Conservation (phyloP, 2,797 vertebrate species). For the Kryptolebias ocellatus region DNA sequence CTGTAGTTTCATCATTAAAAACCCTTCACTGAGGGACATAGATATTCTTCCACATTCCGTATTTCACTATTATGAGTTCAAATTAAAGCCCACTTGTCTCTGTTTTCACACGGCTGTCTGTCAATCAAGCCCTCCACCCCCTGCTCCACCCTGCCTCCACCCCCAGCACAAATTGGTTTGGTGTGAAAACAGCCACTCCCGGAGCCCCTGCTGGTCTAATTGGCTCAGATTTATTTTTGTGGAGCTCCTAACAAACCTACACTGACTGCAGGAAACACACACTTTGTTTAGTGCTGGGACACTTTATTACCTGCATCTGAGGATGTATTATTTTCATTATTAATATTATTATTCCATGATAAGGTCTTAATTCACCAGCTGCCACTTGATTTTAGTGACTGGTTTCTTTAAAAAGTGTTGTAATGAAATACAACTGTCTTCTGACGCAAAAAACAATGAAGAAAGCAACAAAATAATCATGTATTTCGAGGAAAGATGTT, state of each 20-base stretch:
- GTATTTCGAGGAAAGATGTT: too few relatives aligned
- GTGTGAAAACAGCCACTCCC: conserved; percentile 71
- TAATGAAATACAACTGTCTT: background rate
- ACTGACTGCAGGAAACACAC: conserved; percentile 39
- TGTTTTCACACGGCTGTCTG: conserved; percentile 68
- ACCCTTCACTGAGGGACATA: background rate
- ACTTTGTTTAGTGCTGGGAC: too few relatives aligned
- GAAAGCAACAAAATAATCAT: background rate
- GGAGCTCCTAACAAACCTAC: conserved; percentile 54
- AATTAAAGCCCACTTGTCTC: conserved; percentile 62
- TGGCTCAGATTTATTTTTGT: conserved; percentile 64
- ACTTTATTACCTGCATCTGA: too few relatives aligned
- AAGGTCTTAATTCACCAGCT: background rate
- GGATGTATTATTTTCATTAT: too few relatives aligned
- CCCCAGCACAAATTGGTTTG: conserved; percentile 63
- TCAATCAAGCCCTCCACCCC: conserved; percentile 54
- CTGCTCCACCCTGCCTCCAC: conserved; percentile 2
- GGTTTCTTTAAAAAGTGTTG: too few relatives aligned
- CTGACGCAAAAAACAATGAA: background rate
- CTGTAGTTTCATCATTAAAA: background rate
- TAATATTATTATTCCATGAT: too few relatives aligned
- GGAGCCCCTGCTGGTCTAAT: conserved; percentile 65
- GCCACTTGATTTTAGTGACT: background rate
- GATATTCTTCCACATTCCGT: conserved; percentile 39
- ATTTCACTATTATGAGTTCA: conserved; percentile 48